These are phyloP conservation scores for Exaiptasia diaphana DNA, from an alignment of 64 coral and sea anemone species.

Conservation along the genomic window DNA sequence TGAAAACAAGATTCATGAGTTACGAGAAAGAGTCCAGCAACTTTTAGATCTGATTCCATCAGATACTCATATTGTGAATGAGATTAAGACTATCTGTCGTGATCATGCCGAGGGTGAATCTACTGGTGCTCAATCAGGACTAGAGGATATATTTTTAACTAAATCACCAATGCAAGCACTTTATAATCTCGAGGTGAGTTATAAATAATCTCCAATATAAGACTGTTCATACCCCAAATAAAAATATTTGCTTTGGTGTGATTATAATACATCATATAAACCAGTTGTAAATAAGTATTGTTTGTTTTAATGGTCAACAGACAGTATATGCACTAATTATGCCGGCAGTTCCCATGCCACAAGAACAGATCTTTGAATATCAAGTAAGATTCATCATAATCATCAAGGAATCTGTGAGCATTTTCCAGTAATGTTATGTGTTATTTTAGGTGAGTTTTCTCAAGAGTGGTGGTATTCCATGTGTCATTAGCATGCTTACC, in stretches of 20 bases:
- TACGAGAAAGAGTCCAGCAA: constrained; percentile 86
- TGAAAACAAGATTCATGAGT: constrained; percentile 71
- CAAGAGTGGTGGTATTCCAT: constrained; percentile 89
- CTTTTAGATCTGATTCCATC: constrained; percentile 91
- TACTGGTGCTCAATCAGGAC: constrained; percentile 5
- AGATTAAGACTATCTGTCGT: constrained; percentile 66
- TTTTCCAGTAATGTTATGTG: not conserved
- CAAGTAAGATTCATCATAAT: not conserved
- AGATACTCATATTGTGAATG: constrained; percentile 83
- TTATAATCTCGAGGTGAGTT: constrained; percentile 87
- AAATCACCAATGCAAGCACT: constrained; percentile 77
- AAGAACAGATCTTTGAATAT: constrained; percentile 60
- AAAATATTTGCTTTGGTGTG: not conserved
- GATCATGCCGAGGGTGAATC: constrained; percentile 69
- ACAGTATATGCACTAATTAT: constrained; percentile 62
- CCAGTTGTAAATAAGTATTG: not conserved
- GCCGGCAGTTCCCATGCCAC: constrained; percentile 24
- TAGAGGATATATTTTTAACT: constrained; percentile 77
- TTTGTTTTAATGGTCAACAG: not conserved
- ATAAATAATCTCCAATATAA: not conserved
- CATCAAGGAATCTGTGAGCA: not conserved
- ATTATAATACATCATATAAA: too few species aligned
- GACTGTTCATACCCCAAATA: not conserved
- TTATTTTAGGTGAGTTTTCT: constrained; percentile 76
- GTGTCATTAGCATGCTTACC: constrained; percentile 85